Base-by-base conservation (phyloP, 2,113 vertebrate genomes). In the Monopterus albus region DNA sequence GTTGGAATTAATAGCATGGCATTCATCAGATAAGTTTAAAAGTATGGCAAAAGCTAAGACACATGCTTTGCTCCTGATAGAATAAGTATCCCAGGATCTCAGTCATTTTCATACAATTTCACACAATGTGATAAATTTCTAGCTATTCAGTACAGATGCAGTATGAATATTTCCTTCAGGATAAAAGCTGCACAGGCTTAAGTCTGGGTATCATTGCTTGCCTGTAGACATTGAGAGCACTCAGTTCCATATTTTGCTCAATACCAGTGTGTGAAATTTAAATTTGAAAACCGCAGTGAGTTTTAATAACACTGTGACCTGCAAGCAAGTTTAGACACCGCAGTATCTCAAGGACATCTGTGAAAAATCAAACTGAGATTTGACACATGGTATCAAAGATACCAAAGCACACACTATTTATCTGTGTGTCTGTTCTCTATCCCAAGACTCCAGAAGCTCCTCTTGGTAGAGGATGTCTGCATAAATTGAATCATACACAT, bases 361-460 rank as follows among this genome's bases (percentile, higher is more conserved):
- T 36, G 1, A 6, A 31, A 74, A 64, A 65, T 75, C 47, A 42
- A 62, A 46, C 42, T n/a, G 26, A 70, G 50, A 63, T 69, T 60
- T 42, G 26, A 55, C 1, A 63, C 31, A 18, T 38, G 35, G 3
- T 13, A 66, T 75, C 72, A 81, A 75, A 68, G 66, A 6, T 18
- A 51, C 42, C 69, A n/a, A n/a, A n/a, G n/a, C n/a, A 49, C 56
- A 15, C 15, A 17, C 26, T 75, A 39, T 49, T 79, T 75, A 50
- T 40, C 21, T 36, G 70, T 88, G 59, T 17, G 83, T 79, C 55
- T 64, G 74, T 83, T 83, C 70, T 40, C n/a, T 53, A 61, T 39
- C 36, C 29, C 40, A 31, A 76, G 36, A 56, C 31, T 60, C 20
- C 26, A 10, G 50, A 70, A 39, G 23, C 47, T 52, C 14, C 2